Evolutionary conservation across 2,113 vertebrate species (phyloP), one percentile per base, ranked within the genome.

Genomic region (Sciurus niger): DNA sequence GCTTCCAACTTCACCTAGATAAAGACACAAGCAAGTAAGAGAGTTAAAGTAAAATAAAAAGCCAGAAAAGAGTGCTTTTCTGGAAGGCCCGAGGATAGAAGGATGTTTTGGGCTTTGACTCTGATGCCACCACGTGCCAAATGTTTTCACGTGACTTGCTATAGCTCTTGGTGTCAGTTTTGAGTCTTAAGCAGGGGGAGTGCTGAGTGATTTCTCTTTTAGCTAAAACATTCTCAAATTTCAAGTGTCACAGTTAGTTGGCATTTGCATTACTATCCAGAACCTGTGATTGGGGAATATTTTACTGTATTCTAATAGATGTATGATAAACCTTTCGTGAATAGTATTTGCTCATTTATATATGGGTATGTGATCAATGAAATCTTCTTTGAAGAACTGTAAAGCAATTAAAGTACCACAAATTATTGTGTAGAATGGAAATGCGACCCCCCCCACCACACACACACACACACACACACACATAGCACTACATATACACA

Each of bases 111-210:
- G 9, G 24, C 18, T 74, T 63, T 40, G 18, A 32, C 13, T 46
- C 5, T 8, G 3, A 63, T 24, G 43, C 2, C 7, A 6, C 16
- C 16, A 17, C 0, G 0, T 40, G 28, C 16, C 1, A 0, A 40
- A 6, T 46, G 14, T 11, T 43, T 2, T 18, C 9, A 9, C 4
- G 12, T 11, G 34, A 65, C 0, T 34, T 11, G 1, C 7, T 46
- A 6, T 3, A 58, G 40, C 12, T 65, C 4, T 0, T 13, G 22
- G 0, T 60, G 18, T 60, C 6, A 25, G 8, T 70, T 84, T 67
- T 70, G 17, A n/a, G 2, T 2, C 12, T 32, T 40, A n/a, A 51
- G 6, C 2, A 40, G 25, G 72, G 6, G 9, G 3, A 63, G 37
- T 2, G 13, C 6, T 46, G 48, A 6, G 28, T 85, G 12, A 48